Evolutionary conservation across 1,140 invertebrate species (phyloP).

Genomic region (Pseudomyrmex pallidus): DNA sequence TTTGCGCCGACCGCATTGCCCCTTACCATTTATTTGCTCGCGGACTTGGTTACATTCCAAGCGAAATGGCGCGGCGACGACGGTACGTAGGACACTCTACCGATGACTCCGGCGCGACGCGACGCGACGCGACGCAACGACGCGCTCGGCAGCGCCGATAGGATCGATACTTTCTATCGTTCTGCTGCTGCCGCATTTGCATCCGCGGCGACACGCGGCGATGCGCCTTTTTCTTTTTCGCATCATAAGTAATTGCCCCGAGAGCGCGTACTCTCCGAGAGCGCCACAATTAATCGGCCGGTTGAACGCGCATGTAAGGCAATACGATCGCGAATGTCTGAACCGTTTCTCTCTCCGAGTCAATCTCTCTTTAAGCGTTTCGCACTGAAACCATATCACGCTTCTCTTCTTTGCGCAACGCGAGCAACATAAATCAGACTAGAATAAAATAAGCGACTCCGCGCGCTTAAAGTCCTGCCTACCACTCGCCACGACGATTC

Average conservation of each 20-base stretch:
- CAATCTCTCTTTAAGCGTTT: constrained; percentile 35
- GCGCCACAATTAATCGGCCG: constrained; percentile 49
- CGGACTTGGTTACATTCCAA: constrained; percentile 73
- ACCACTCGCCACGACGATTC: constrained; percentile 42
- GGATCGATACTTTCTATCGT: constrained; percentile 50
- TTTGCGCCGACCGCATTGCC: constrained; percentile 61
- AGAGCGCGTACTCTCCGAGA: constrained; percentile 10
- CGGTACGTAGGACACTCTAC: constrained; percentile 37
- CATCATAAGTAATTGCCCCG: constrained; percentile 50
- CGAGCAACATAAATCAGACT: constrained; percentile 42
- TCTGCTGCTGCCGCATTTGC: constrained; percentile 32
- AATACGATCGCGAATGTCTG: constrained; percentile 33
- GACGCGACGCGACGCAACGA: constrained; percentile 18
- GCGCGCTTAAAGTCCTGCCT: neutral
- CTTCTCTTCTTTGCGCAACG: neutral
- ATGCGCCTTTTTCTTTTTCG: constrained; percentile 35
- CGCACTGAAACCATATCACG: constrained; percentile 6
- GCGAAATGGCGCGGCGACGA: constrained; percentile 14
- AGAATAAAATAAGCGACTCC: constrained; percentile 33
- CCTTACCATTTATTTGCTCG: constrained; percentile 61
- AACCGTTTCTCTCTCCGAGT: constrained; percentile 21
- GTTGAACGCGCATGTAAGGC: neutral
- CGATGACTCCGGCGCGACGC: constrained; percentile 6
- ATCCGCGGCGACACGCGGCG: constrained; percentile 23
- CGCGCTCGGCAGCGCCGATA: constrained; percentile 10